Conservation (phyloP, 2,888 invertebrate genomes). For the Metopia argyrocephala region DNA sequence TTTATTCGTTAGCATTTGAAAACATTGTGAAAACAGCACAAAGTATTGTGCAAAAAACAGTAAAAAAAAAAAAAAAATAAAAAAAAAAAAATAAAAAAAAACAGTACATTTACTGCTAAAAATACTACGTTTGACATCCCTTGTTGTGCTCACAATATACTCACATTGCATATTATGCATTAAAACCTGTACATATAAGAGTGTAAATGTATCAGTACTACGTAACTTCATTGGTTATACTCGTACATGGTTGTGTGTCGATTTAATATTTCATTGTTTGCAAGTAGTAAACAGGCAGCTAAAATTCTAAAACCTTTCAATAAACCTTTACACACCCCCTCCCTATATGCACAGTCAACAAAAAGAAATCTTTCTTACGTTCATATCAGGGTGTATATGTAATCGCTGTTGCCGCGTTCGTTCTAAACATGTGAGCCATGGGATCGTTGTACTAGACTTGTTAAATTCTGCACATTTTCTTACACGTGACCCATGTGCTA, state of each 20-base stretch:
- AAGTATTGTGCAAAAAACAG: too few species aligned
- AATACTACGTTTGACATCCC: too few species aligned
- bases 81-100: too few species aligned
- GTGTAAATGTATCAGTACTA: neutral
- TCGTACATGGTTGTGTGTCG: neutral
- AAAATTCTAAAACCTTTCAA: neutral
- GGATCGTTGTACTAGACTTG: conserved; percentile 74
- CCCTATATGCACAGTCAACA: conserved; percentile 4
- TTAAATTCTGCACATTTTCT: conserved; percentile 67
- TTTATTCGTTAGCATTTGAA: too few species aligned
- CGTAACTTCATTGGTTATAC: neutral
- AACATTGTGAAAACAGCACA: too few species aligned
- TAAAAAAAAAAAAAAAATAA: too few species aligned
- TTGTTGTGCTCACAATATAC: neutral
- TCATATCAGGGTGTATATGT: neutral
- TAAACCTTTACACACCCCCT: conserved; percentile 16
- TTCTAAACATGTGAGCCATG: conserved; percentile 73
- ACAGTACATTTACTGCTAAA: too few species aligned
- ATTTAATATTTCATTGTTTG: neutral
- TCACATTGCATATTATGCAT: neutral
- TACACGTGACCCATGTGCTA: conserved; percentile 69
- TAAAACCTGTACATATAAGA: neutral
- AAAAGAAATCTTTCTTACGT: neutral
- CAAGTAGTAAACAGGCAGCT: neutral
- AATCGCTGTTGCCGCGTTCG: conserved; percentile 51